A percentile compares a stretch with the other conserved stretches of the same genome.
These are phyloP conservation scores for Agonopterix alstromeriana DNA, from an alignment of 2,888 invertebrate genomes.

Conservation along the genomic window DNA sequence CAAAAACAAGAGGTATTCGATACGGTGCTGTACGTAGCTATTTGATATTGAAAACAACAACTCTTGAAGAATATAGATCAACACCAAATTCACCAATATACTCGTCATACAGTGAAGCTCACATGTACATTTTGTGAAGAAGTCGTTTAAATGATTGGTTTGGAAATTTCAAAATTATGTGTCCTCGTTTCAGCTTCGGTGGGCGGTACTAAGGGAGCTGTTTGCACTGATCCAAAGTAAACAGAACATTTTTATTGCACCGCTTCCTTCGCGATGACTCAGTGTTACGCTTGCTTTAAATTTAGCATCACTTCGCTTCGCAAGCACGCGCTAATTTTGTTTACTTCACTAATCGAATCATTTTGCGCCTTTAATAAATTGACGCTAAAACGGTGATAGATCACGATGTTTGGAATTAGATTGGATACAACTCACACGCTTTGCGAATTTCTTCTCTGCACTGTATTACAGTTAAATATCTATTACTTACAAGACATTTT, in stretches of 20 bases:
- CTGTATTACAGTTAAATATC: too few relatives aligned
- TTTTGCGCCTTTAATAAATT: slow-evolving; percentile 29
- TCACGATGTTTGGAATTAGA: background rate
- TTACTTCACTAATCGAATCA: slow-evolving; percentile 54
- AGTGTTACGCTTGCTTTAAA: slow-evolving; percentile 58
- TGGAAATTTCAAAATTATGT: slow-evolving; percentile 6
- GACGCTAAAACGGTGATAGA: slow-evolving; percentile 18
- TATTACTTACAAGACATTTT: too few relatives aligned
- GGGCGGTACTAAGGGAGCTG: slow-evolving; percentile 68
- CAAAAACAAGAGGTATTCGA: too few relatives aligned
- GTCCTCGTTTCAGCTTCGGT: slow-evolving; percentile 68
- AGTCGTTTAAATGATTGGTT: too few relatives aligned
- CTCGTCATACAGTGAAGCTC: too few relatives aligned
- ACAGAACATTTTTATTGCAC: slow-evolving; percentile 56
- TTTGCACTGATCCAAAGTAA: slow-evolving; percentile 64
- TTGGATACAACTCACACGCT: too few relatives aligned
- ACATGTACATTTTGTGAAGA: too few relatives aligned
- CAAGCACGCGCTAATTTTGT: slow-evolving; percentile 49
- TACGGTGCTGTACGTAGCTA: too few relatives aligned
- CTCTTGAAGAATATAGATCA: too few relatives aligned
- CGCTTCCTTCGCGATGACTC: slow-evolving; percentile 51
- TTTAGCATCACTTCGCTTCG: slow-evolving; percentile 50
- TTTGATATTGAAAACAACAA: too few relatives aligned
- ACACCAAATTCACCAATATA: background rate
- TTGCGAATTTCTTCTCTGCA: too few relatives aligned